Conservation (phyloP, 2,888 invertebrate genomes). For the Drosophila eohydei region DNA sequence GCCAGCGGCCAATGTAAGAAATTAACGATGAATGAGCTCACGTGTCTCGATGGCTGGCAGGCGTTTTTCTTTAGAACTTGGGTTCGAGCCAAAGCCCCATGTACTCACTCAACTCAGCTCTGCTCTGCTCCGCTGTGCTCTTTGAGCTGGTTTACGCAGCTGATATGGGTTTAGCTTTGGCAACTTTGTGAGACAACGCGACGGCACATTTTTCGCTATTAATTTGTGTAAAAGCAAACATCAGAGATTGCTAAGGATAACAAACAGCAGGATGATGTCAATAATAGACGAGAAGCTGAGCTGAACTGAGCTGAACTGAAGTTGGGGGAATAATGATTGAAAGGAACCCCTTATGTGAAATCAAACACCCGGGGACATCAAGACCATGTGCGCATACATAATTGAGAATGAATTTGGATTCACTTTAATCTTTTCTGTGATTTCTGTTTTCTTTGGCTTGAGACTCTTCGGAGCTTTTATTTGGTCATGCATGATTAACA, state of each 20-base stretch:
- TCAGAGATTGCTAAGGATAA: slow-evolving; percentile 50
- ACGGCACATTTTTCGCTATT: slow-evolving; percentile 60
- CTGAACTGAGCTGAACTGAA: neutral
- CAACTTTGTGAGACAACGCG: slow-evolving; percentile 30
- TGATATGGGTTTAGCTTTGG: slow-evolving; percentile 33
- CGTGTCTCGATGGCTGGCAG: slow-evolving; percentile 38
- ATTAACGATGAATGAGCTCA: slow-evolving; percentile 45
- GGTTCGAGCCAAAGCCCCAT: neutral
- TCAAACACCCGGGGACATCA: slow-evolving; percentile 57
- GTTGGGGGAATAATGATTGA: slow-evolving; percentile 49
- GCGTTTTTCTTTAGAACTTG: slow-evolving; percentile 35
- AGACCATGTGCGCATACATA: slow-evolving; percentile 61
- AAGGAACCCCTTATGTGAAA: slow-evolving; percentile 55
- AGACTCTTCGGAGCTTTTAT: slow-evolving; percentile 30
- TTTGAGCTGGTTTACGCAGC: slow-evolving; percentile 44
- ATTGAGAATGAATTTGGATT: slow-evolving; percentile 63
- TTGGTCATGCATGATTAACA: slow-evolving; percentile 64
- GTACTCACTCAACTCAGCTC: neutral
- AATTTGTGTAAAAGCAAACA: slow-evolving; percentile 71
- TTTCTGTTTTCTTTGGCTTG: slow-evolving; percentile 51
- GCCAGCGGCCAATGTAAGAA: slow-evolving; percentile 40
- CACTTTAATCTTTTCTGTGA: slow-evolving; percentile 65
- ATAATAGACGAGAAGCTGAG: slow-evolving; percentile 23
- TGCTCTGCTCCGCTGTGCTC: slow-evolving; percentile 1
- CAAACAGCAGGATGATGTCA: slow-evolving; percentile 42